Percentiles rank a stretch among this genome's conserved stretches.
These are phyloP conservation scores for Stichopus chloronotus DNA, from an alignment of 35 echinoderm and acorn worm species.

Conservation along the genomic window DNA sequence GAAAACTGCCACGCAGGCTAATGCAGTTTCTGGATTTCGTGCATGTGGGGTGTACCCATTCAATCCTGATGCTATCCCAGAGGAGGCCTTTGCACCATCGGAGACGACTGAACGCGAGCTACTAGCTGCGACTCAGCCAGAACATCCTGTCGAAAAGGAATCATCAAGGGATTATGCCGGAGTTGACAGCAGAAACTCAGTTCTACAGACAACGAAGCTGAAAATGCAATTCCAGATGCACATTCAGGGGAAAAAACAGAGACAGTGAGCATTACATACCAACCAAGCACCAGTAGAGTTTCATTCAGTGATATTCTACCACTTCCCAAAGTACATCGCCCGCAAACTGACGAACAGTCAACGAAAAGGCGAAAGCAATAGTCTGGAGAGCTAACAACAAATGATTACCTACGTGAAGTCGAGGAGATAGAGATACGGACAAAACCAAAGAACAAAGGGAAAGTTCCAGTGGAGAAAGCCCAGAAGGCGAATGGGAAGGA, in stretches of 20 bases:
- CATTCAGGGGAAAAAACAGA: background rate
- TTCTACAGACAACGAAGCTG: background rate
- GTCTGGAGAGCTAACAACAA: conserved; percentile 3
- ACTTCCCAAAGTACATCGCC: background rate
- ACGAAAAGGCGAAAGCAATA: background rate
- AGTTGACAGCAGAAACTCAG: too few relatives aligned
- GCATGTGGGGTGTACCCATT: conserved; percentile 65
- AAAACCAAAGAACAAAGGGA: background rate
- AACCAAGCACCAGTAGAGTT: background rate
- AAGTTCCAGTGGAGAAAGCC: background rate
- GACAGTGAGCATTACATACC: background rate
- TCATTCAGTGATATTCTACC: background rate
- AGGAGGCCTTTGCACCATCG: conserved; percentile 52
- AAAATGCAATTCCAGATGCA: background rate
- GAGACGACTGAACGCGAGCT: background rate
- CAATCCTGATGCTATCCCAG: conserved; percentile 54
- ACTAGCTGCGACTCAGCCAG: background rate
- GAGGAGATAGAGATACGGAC: background rate
- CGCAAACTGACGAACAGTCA: background rate
- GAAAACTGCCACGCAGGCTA: conserved; percentile 51
- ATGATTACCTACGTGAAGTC: background rate
- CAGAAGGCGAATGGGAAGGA: background rate
- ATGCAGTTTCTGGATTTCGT: conserved; percentile 55
- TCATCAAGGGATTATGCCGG: too few relatives aligned
- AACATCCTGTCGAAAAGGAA: background rate